Percentiles rank a stretch among this genome's conserved stretches.
Evolutionary conservation across 2,797 vertebrate genomes (phyloP).

Genomic region (Leptoclinus maculatus): DNA sequence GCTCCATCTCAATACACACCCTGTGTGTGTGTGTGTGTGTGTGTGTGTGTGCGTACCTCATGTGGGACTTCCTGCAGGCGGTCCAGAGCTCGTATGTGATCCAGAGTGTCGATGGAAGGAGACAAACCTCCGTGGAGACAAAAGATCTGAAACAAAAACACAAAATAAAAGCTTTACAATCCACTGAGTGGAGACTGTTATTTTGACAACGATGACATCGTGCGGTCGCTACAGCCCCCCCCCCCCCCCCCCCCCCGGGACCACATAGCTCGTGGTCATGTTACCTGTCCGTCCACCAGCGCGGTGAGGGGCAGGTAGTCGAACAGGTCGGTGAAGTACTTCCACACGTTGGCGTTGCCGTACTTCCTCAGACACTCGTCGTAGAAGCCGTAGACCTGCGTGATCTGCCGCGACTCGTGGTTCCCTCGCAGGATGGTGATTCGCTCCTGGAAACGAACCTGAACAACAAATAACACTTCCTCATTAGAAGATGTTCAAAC

Average conservation of each 20-base stretch:
- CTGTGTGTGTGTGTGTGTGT: not conserved
- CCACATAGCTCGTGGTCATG: no score
- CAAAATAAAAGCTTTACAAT: not conserved
- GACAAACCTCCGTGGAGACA: slow-evolving; percentile 96
- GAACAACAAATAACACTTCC: not conserved
- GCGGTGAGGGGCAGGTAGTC: slow-evolving; percentile 97
- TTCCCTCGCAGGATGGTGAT: slow-evolving; percentile 97
- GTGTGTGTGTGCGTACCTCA: slow-evolving; percentile 82
- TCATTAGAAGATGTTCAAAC: no score
- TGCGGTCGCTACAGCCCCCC: no score
- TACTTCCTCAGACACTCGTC: slow-evolving; percentile 98
- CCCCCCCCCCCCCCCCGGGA: no score
- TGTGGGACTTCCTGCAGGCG: slow-evolving; percentile 96
- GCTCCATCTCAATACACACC: not conserved
- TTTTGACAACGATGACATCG: no score
- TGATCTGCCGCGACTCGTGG: slow-evolving; percentile 97
- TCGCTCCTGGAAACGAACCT: slow-evolving; percentile 96
- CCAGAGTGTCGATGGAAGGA: slow-evolving; percentile 97
- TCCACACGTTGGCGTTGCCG: slow-evolving; percentile 96
- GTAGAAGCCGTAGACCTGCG: slow-evolving; percentile 97
- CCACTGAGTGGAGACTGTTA: no score
- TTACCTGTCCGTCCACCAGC: slow-evolving; percentile 95
- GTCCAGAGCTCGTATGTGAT: slow-evolving; percentile 97
- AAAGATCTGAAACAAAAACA: slow-evolving; percentile 86
- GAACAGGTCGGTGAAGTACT: slow-evolving; percentile 97